Percentiles rank a stretch among this genome's conserved stretches.
Conservation (phyloP, 2,113 vertebrate genomes). For the Lophius piscatorius region DNA sequence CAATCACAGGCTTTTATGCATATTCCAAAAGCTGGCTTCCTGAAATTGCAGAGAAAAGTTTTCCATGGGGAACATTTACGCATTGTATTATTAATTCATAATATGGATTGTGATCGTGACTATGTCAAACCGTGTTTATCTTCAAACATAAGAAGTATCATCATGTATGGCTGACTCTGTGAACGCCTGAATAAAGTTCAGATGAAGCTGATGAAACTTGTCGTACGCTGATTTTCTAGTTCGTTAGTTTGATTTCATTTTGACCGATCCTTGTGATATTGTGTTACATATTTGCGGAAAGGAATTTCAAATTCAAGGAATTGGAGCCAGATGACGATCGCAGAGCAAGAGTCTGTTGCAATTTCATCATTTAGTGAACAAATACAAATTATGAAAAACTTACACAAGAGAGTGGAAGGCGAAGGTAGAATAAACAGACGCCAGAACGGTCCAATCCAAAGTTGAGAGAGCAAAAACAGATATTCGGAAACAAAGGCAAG, state of each 20-base stretch:
- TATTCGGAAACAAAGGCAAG: no score
- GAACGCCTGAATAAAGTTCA: conserved; percentile 74
- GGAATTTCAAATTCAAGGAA: no score
- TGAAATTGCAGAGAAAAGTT: conserved; percentile 27
- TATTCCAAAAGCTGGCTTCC: conserved; percentile 55
- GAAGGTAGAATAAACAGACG: no score
- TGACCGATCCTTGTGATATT: no score
- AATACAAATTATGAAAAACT: no score
- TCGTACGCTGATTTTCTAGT: conserved; percentile 31
- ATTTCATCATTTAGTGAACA: no score
- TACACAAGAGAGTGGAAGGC: no score
- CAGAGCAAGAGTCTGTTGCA: no score
- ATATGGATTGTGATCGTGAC: conserved; percentile 69
- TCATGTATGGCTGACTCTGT: conserved; percentile 75
- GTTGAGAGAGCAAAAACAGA: no score
- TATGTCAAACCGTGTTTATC: conserved; percentile 72
- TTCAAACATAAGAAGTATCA: conserved; percentile 60
- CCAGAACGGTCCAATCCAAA: no score
- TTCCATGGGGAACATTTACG: conserved; percentile 56
- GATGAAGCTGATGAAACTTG: conserved; percentile 48
- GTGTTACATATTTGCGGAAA: no score
- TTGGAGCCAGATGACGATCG: no score
- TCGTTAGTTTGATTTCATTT: conserved; percentile 22
- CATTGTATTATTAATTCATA: conserved; percentile 66
- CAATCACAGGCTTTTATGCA: conserved; percentile 52